These are phyloP conservation scores for Trachelus stipa DNA, from an alignment of 2,888 invertebrate species.

Conservation along the genomic window DNA sequence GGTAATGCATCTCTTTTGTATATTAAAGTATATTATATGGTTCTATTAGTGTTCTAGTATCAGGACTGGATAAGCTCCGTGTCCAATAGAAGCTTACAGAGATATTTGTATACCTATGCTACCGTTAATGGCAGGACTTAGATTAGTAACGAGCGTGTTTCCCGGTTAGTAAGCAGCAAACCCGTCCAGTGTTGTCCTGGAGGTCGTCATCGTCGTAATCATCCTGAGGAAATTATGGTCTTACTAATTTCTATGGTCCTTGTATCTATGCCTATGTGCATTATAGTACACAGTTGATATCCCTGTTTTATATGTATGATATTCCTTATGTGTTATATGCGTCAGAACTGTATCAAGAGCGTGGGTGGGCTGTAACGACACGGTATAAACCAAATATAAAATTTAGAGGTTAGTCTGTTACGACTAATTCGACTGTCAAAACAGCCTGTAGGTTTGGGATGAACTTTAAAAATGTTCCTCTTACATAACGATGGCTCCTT, in stretches of 20 bases:
- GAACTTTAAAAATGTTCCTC: not conserved
- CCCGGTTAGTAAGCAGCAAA: constrained; percentile 21
- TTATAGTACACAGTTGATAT: not conserved
- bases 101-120: not conserved
- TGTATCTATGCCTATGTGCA: not conserved
- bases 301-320: not conserved
- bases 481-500: not conserved
- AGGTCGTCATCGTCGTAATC: not conserved
- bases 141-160: constrained; percentile 21
- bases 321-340: not conserved
- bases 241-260: not conserved
- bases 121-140: constrained; percentile 13
- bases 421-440: not conserved
- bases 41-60: constrained; percentile 4
- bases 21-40: constrained; percentile 3
- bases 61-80: not conserved
- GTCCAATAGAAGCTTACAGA: constrained; percentile 12
- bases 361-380: not conserved
- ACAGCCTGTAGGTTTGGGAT: not conserved
- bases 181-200: not conserved
- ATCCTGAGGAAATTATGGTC: not conserved
- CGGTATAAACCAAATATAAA: not conserved
- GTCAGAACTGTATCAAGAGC: not conserved
- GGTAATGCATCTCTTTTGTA: not conserved
- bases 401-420: not conserved